Evolutionary conservation across 2,113 vertebrate genomes (phyloP).

Genomic region (Vombatus ursinus): DNA sequence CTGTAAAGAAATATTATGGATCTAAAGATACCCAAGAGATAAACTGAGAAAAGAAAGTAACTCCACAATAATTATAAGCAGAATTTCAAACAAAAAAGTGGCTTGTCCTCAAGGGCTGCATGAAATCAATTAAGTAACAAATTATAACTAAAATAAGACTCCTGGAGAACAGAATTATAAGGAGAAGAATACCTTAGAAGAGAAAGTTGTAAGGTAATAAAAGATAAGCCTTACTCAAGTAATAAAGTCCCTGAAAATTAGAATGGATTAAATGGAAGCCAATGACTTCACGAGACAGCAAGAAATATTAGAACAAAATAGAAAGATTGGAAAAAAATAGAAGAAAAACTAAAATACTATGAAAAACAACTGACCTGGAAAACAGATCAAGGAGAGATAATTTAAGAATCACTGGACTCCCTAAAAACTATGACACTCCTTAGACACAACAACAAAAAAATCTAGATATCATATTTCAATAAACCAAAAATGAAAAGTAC

Average conservation of each 20-base stretch:
- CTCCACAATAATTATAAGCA: neutral
- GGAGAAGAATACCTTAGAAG: too few relatives aligned
- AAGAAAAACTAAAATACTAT: neutral
- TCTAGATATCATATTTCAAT: neutral
- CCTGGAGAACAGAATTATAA: too few relatives aligned
- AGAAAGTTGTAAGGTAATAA: too few relatives aligned
- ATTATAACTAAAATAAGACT: too few relatives aligned
- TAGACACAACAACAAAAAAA: neutral
- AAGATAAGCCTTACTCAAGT: too few relatives aligned
- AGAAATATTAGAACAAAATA: neutral
- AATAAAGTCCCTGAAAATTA: neutral
- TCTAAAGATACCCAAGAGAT: neutral
- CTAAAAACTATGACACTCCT: neutral
- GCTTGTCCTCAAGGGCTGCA: too few relatives aligned
- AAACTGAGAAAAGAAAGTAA: neutral
- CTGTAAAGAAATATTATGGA: neutral
- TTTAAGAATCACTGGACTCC: neutral
- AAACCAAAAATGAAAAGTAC: neutral
- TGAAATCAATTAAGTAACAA: too few relatives aligned
- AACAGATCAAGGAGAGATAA: neutral
- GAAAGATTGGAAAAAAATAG: neutral
- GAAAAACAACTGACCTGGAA: neutral
- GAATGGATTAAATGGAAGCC: neutral
- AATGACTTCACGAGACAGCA: neutral
- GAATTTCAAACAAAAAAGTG: neutral